Evolutionary conservation across 1,140 invertebrate genomes (phyloP), one percentile per base, ranked within the genome.

Genomic region (Bursaphelenchus mucronatus): DNA sequence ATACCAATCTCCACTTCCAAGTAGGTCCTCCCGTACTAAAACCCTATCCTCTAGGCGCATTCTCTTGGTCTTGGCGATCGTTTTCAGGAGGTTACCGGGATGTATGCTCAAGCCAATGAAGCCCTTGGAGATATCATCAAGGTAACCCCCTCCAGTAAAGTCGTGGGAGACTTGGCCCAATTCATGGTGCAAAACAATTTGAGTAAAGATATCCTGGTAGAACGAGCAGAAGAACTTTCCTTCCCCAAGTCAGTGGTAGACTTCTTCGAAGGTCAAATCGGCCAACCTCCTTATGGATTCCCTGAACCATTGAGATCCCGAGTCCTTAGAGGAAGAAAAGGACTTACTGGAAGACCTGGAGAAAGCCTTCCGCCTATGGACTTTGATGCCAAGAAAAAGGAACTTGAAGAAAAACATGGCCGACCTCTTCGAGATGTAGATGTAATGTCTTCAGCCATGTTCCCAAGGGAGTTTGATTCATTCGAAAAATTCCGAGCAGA

Each of bases 131-230:
- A 99, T 82, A 88, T 99, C 30, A 94, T 97, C 57, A 99, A 99
- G 85, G 49, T 51, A 8, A 98, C 95, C 1, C 94, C 94, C 3
- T 95, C 93, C 9, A 97, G 93, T 0, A 99, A 98, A 84, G 91
- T 97, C 17, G 94, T 98, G 17, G 95, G 95, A 9, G 95, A 99
- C 82, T 83, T 99, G 53, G 95, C 95, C 0, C 94, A 97, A 83
- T 98, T 98, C 80, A 97, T 98, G 94, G 95, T 97, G 0, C 94
- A 97, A 82, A 98, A 98, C 82, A 91, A 96, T 76, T 84, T 98
- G 0, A 88, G 86, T 1, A 85, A 88, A 0, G 85, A 90, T 47
- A 90, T 94, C 71, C 89, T 98, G 0, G 74, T 88, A 45, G 88
- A 89, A 10, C 87, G 85, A 71, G 94, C 94, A 2, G 92, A 94